Conservation (phyloP, 2,113 vertebrate genomes). For the Polyodon spathula region DNA sequence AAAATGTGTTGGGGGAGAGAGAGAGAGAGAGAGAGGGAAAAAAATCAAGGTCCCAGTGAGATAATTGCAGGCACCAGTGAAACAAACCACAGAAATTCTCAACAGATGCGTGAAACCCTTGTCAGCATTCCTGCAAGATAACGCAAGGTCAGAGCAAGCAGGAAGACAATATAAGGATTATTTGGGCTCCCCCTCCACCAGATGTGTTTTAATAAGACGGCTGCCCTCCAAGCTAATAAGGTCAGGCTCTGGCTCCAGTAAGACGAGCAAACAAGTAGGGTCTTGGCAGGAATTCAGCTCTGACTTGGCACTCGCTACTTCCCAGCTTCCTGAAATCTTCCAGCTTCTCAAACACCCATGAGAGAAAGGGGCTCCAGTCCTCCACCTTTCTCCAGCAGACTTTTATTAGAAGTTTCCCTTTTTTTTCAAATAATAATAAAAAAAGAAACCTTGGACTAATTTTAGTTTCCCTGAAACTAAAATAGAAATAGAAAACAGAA, state of each 20-base stretch:
- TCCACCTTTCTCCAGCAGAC: slow-evolving; percentile 41
- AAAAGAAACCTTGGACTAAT: background rate
- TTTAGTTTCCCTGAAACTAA: background rate
- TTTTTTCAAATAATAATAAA: slow-evolving; percentile 27
- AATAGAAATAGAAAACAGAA: background rate
- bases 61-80: slow-evolving; percentile 67
- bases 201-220: slow-evolving; percentile 93
- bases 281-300: slow-evolving; percentile 82
- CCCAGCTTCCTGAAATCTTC: slow-evolving; percentile 71
- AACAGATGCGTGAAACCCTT: slow-evolving; percentile 69
- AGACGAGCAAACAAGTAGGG: slow-evolving; percentile 92
- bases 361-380: slow-evolving; percentile 28
- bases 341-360: slow-evolving; percentile 44
- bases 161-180: slow-evolving; percentile 79
- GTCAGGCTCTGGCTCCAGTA: slow-evolving; percentile 97
- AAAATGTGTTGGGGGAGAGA: slow-evolving; percentile 23
- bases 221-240: slow-evolving; percentile 94
- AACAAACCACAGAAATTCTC: slow-evolving; percentile 59
- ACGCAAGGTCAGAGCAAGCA: slow-evolving; percentile 67
- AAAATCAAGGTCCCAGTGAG: slow-evolving; percentile 50
- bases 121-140: slow-evolving; percentile 84
- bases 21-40: slow-evolving; percentile 26
- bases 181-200: slow-evolving; percentile 77
- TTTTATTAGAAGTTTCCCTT: slow-evolving; percentile 66
- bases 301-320: slow-evolving; percentile 73